Base-by-base conservation (phyloP, 2,888 invertebrate species). In the Rhingia rostrata region DNA sequence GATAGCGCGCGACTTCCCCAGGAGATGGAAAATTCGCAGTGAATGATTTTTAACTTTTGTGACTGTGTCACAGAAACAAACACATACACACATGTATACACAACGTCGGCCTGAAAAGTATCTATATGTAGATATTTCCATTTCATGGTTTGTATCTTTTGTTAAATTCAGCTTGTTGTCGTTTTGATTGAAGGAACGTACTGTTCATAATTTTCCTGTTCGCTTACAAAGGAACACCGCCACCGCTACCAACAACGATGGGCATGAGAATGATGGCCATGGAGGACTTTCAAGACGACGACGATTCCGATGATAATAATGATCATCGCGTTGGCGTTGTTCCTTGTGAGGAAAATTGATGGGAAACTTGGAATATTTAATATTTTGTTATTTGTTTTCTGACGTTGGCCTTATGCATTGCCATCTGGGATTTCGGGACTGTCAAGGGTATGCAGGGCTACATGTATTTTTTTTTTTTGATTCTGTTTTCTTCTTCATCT, bases 111-210 rank as follows among this genome's bases (percentile, higher is more conserved):
- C 70, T 49, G 69, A 75, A 84, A 84, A 80, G 74, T 84, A 84
- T 22, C 22, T 22, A 22, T 22, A 22, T 22, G 22, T 22, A n/a
- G n/a, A n/a, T n/a, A 22, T 84, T 84, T 84, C 84, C 80, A 84
- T 84, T 84, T 84, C 84, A 84, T 84, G 84, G 84, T 80, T 84
- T 84, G 84, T 84, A 80, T 84, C 84, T 84, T 80, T 84, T 84
- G 70, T 84, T 80, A 75, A 80, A 84, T 80, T 84, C 74, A 33
- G 75, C 70, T 80, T 66, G 66, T 80, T 84, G 84, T 84, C 66
- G 74, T 80, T 84, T 74, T 84, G 84, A 80, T 84, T 84, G 80
- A 80, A 69, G 80, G 69, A 84, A 84, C 80, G 75, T 60, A 74
- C 60, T 84, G 80, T 80, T 80, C 84, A 84, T 84, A 84, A 84